Evolutionary conservation across 2,797 vertebrate genomes (phyloP).

Genomic region (Dromococcyx pavoninus): DNA sequence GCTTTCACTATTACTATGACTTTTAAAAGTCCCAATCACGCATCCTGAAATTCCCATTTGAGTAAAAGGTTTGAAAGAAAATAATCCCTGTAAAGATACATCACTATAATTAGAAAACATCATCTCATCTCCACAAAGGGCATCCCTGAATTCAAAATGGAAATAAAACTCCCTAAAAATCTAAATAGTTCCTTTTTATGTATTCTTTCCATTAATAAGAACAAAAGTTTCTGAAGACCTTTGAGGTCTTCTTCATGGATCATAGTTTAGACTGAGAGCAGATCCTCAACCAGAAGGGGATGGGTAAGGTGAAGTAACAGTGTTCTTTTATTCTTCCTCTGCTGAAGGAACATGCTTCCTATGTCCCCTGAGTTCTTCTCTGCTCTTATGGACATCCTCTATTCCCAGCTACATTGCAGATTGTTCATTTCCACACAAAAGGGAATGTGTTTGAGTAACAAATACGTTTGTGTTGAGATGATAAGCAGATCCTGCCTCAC

Average conservation of each 20-base stretch:
- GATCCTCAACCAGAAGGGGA: not conserved
- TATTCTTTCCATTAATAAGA: not conserved
- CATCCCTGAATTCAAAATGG: not conserved
- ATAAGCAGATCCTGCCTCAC: not conserved
- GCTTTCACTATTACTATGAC: not conserved
- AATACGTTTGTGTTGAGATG: not conserved
- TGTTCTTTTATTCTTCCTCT: not conserved
- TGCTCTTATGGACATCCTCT: not conserved
- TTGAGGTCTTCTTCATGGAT: not conserved
- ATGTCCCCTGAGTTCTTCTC: accelerated
- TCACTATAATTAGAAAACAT: not conserved
- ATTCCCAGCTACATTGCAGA: not conserved
- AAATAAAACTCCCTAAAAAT: not conserved
- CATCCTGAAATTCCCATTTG: not conserved
- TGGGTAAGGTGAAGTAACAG: not conserved
- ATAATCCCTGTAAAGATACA: not conserved
- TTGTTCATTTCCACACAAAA: not conserved
- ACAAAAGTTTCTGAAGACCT: not conserved
- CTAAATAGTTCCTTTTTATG: not conserved
- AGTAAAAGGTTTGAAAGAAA: not conserved
- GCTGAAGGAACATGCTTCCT: not conserved
- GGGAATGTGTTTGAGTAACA: not conserved
- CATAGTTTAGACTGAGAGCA: not conserved
- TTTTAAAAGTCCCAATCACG: not conserved
- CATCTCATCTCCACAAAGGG: not conserved